A percentile compares a stretch with the other conserved stretches of the same genome.
phyloP scores from a whole-genome alignment of 2,888 invertebrate genomes.

The Cerastis rubricosa region DNA sequence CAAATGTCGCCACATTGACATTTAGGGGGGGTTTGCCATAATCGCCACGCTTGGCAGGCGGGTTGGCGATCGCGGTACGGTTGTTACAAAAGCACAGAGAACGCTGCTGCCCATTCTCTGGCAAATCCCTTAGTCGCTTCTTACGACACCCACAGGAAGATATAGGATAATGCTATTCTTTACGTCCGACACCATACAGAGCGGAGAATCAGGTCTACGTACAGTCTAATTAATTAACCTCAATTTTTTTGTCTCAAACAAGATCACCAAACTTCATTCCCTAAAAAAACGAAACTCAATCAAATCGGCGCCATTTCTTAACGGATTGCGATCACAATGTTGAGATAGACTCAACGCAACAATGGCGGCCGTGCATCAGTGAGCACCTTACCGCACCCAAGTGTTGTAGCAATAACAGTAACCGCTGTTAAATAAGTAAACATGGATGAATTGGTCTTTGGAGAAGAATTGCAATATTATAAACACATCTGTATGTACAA shows the following conservation, averaged over 20 bases:
- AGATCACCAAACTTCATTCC: neutral
- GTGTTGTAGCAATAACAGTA: slow-evolving; percentile 33
- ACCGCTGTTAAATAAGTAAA: slow-evolving; percentile 19
- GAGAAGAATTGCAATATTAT: slow-evolving; percentile 10
- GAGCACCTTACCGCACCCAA: slow-evolving; percentile 49
- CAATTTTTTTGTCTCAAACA: neutral
- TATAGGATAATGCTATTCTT: no score
- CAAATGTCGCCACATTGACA: no score
- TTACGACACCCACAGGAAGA: no score
- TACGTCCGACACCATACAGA: no score
- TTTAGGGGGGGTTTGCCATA: no score
- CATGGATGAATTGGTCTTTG: neutral
- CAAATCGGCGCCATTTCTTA: slow-evolving; percentile 38
- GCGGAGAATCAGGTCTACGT: neutral
- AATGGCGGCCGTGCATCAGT: slow-evolving; percentile 56
- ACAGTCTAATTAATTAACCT: neutral
- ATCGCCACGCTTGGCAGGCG: no score
- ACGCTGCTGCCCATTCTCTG: no score
- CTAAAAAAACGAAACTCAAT: slow-evolving; percentile 10
- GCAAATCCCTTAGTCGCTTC: no score
- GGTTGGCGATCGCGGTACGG: no score
- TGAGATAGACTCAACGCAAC: slow-evolving; percentile 52
- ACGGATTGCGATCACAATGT: slow-evolving; percentile 51
- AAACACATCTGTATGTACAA: no score
- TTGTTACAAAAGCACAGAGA: no score